Evolutionary conservation across 2,113 vertebrate genomes (phyloP).

Genomic region (Podilymbus podiceps): DNA sequence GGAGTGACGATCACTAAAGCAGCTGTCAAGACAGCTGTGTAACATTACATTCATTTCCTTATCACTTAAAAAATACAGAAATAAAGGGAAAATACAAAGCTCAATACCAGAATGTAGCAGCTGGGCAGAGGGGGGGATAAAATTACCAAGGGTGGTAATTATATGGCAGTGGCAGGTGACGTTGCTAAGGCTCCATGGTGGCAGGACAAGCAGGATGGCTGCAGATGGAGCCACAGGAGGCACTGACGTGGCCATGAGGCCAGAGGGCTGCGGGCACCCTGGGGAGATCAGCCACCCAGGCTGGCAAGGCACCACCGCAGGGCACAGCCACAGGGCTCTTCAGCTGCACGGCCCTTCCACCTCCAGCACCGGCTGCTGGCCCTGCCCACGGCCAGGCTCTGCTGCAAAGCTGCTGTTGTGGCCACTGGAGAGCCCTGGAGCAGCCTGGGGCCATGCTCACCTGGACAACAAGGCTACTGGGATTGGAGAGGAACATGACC

Average conservation of each 20-base stretch:
- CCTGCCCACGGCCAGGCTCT: fast-evolving
- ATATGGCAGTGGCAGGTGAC: not conserved
- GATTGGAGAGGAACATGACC: not conserved
- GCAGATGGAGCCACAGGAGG: not conserved
- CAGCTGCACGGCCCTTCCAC: not conserved
- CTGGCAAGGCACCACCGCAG: not conserved
- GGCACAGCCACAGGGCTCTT: too few relatives aligned
- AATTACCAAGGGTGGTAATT: too few relatives aligned
- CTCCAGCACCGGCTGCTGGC: not conserved
- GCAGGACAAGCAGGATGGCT: not conserved
- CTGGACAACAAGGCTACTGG: not conserved
- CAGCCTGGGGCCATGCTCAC: fast-evolving
- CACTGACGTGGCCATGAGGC: not conserved
- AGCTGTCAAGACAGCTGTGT: not conserved
- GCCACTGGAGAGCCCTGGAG: not conserved
- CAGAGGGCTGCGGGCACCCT: not conserved
- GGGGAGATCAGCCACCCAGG: not conserved
- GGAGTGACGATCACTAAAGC: not conserved
- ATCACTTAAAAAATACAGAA: not conserved
- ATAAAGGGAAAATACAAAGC: not conserved
- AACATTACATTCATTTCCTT: not conserved
- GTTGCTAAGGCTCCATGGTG: not conserved
- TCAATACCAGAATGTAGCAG: not conserved
- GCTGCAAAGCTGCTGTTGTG: not conserved
- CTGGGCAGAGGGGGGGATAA: too few relatives aligned